Percentiles rank a stretch among this genome's conserved stretches.
Evolutionary conservation across 2,113 vertebrate species (phyloP).

Genomic region (Sphyrna mokarran): DNA sequence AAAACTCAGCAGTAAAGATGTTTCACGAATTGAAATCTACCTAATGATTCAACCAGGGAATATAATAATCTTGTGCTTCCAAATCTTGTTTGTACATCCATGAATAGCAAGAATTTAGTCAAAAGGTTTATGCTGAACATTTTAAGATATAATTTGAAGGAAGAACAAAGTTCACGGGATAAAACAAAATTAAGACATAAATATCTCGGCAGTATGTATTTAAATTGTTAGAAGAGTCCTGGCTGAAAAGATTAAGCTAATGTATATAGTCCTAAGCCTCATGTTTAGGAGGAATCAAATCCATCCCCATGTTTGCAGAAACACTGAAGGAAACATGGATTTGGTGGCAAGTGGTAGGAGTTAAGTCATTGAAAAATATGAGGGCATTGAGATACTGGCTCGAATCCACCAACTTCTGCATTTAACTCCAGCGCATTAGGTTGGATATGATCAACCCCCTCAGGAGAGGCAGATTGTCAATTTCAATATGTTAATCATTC

Average conservation of each 20-base stretch:
- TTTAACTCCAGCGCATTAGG: too few relatives aligned
- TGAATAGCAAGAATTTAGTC: not conserved
- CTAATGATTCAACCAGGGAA: not conserved
- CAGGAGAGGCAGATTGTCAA: too few relatives aligned
- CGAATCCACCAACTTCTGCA: too few relatives aligned
- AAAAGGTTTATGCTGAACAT: not conserved
- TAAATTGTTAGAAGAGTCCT: too few relatives aligned
- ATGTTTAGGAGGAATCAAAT: not conserved
- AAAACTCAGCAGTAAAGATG: not conserved
- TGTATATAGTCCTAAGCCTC: not conserved
- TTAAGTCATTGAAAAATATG: too few relatives aligned
- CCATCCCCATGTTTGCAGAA: not conserved
- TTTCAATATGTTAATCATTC: too few relatives aligned
- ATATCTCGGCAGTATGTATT: not conserved
- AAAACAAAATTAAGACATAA: not conserved
- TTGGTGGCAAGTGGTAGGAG: too few relatives aligned
- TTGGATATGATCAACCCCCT: too few relatives aligned
- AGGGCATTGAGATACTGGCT: too few relatives aligned
- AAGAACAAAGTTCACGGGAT: not conserved
- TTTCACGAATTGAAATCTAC: not conserved
- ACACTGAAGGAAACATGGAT: too few relatives aligned
- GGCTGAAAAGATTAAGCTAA: too few relatives aligned
- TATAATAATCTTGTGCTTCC: not conserved
- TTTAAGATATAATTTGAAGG: not conserved
- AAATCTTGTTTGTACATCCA: not conserved